phyloP scores from a whole-genome alignment of 2,797 vertebrate species.

The Kryptopterus vitreolus region DNA sequence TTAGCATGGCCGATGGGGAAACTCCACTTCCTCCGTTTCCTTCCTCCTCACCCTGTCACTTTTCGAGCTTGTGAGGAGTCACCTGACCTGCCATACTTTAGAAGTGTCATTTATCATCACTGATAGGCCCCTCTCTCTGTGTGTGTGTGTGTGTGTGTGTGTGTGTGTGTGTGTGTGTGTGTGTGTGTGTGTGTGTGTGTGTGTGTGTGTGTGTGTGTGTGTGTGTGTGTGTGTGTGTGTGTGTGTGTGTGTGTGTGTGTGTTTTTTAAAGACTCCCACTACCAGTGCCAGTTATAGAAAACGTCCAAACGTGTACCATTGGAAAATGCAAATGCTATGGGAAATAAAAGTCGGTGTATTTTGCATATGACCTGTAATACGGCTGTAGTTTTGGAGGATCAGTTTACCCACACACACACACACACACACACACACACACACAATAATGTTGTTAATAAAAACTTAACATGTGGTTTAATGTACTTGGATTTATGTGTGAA shows the following conservation, averaged over 20 bases:
- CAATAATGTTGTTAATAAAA: not conserved
- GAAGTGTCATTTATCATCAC: not conserved
- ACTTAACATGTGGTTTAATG: not conserved
- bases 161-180: too few species aligned
- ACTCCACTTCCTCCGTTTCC: not conserved
- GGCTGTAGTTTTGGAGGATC: not conserved
- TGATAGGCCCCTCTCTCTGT: not conserved
- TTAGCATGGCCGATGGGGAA: constrained; percentile 16
- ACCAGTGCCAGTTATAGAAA: not conserved
- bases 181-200: too few species aligned
- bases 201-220: not conserved
- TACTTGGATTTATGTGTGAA: not conserved
- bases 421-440: too few species aligned
- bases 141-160: not conserved
- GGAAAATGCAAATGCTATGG: constrained; percentile 10
- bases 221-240: too few species aligned
- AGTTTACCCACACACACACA: too few species aligned
- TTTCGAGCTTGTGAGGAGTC: not conserved
- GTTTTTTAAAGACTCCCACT: not conserved
- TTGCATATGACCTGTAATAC: constrained; percentile 16
- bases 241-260: too few species aligned
- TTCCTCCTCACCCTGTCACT: not conserved
- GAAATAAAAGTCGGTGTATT: constrained; percentile 14
- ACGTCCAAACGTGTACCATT: constrained; percentile 21
- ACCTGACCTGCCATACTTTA: not conserved